Evolutionary conservation across 2,888 invertebrate genomes (phyloP).

Genomic region (Synanthedon andrenaeformis): DNA sequence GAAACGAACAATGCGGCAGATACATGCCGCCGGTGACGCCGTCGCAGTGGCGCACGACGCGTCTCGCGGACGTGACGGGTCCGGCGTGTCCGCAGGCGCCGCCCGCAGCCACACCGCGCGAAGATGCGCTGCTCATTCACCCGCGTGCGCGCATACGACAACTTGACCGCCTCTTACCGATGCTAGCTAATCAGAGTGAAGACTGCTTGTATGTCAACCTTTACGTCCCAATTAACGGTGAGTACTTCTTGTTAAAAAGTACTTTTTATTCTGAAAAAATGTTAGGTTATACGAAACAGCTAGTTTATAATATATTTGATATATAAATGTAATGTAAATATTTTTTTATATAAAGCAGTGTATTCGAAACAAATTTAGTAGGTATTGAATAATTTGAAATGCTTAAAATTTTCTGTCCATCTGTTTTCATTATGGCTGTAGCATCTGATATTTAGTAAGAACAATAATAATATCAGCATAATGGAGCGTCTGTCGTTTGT

Average conservation of each 20-base stretch:
- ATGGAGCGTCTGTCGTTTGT: constrained; percentile 13
- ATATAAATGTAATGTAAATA: too few species aligned
- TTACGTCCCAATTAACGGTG: constrained; percentile 84
- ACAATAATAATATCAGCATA: constrained; percentile 25
- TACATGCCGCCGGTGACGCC: constrained; percentile 97
- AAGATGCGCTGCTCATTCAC: constrained; percentile 77
- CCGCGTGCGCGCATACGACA: constrained; percentile 88
- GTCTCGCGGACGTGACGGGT: constrained; percentile 83
- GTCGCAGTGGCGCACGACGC: constrained; percentile 86
- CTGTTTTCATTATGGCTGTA: constrained; percentile 8
- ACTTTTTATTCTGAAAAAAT: background rate
- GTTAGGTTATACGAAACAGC: too few species aligned
- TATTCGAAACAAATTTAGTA: background rate
- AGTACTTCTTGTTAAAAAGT: constrained; percentile 5
- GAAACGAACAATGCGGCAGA: constrained; percentile 35
- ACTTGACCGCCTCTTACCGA: constrained; percentile 84
- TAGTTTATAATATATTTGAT: too few species aligned
- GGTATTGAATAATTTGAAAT: too few species aligned
- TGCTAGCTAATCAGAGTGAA: constrained; percentile 93
- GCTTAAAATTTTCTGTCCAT: constrained; percentile 1
- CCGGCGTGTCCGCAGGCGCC: constrained; percentile 90
- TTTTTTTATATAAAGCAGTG: background rate
- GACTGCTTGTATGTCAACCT: constrained; percentile 98
- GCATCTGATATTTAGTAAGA: constrained; percentile 14
- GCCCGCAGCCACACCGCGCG: constrained; percentile 52